Conservation (phyloP, 2,113 vertebrate species). For the Verasper variegatus region DNA sequence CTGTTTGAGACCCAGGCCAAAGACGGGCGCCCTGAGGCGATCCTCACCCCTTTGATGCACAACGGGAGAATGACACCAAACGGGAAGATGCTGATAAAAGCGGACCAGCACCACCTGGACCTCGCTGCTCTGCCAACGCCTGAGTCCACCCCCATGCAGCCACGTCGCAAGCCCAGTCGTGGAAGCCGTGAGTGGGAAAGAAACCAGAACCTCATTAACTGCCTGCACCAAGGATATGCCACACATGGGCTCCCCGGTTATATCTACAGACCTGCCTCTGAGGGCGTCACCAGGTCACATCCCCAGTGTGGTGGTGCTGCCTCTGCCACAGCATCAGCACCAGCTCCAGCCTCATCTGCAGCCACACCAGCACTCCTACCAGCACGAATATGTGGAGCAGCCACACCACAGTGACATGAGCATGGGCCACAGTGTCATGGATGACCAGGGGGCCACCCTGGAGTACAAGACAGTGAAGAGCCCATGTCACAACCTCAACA, state of each 20-base stretch:
- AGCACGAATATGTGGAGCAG: constrained; percentile 97
- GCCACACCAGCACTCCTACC: constrained; percentile 92
- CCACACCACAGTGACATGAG: constrained; percentile 86
- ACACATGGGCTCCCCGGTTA: constrained; percentile 89
- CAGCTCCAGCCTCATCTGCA: constrained; percentile 86
- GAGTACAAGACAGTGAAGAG: constrained; percentile 97
- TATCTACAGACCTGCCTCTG: constrained; percentile 93
- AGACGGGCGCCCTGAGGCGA: constrained; percentile 93
- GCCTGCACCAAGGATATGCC: constrained; percentile 96
- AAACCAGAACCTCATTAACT: constrained; percentile 97
- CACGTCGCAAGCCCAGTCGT: constrained; percentile 92
- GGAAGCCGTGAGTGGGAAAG: constrained; percentile 97
- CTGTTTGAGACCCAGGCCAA: constrained; percentile 95
- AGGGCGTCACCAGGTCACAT: constrained; percentile 96
- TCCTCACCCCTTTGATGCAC: constrained; percentile 96
- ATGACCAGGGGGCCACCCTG: constrained; percentile 93
- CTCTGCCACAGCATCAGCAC: constrained; percentile 88
- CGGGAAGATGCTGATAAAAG: constrained; percentile 94
- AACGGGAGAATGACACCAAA: constrained; percentile 90
- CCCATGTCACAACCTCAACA: constrained; percentile 87
- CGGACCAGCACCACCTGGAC: constrained; percentile 96
- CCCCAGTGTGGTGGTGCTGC: constrained; percentile 93
- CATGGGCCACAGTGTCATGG: constrained; percentile 85
- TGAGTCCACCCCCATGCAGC: constrained; percentile 96
- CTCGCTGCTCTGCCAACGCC: constrained; percentile 93